These are phyloP conservation scores for Apaloderma vittatum DNA, from an alignment of 2,113 vertebrate species.

Conservation along the genomic window DNA sequence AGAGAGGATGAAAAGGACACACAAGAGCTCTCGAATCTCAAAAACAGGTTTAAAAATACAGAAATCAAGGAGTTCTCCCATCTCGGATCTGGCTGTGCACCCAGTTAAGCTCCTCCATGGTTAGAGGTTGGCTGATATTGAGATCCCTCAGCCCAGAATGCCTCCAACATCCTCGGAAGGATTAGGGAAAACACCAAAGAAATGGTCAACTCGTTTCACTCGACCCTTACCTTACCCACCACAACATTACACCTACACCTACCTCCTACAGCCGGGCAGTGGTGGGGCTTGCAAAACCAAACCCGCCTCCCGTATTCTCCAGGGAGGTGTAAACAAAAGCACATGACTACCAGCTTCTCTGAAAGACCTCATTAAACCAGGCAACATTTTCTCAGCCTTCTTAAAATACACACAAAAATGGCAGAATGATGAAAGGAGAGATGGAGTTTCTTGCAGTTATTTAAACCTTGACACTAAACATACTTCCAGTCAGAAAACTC, in stretches of 20 bases:
- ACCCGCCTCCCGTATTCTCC: slow-evolving; percentile 8
- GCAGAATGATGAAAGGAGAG: slow-evolving; percentile 51
- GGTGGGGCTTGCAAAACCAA: not conserved
- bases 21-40: slow-evolving; percentile 20
- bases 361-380: slow-evolving; percentile 63
- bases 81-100: not conserved
- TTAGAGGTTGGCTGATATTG: not conserved
- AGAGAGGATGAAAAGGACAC: slow-evolving; percentile 28
- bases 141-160: not conserved
- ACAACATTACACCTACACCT: too few relatives aligned
- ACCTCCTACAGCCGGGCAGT: not conserved
- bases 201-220: not conserved
- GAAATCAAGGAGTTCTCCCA: not conserved
- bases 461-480: slow-evolving; percentile 47
- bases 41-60: slow-evolving; percentile 19
- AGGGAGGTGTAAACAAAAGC: slow-evolving; percentile 42
- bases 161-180: not conserved
- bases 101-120: not conserved
- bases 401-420: slow-evolving; percentile 29
- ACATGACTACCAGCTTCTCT: slow-evolving; percentile 34
- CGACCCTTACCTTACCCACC: not conserved
- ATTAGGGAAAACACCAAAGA: not conserved
- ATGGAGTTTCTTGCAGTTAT: slow-evolving; percentile 51
- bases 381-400: slow-evolving; percentile 31
- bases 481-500: slow-evolving; percentile 42